Evolutionary conservation across 2,888 invertebrate species (phyloP), one percentile per base, ranked within the genome.

Genomic region (Agonopterix arenella): DNA sequence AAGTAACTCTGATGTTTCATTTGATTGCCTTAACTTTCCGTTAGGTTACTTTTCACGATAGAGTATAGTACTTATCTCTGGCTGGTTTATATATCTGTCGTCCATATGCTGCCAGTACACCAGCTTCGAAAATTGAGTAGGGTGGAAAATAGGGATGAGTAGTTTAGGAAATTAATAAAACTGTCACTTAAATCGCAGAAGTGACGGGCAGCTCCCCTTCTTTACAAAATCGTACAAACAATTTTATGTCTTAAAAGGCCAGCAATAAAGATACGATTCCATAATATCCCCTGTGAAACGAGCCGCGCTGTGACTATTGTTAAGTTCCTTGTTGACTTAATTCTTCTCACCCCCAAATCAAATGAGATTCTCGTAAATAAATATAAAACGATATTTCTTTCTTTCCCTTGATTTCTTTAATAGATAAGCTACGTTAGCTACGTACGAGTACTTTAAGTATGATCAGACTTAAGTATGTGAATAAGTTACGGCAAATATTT

Each of bases 111-210:
- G 68, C 74, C 76, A 68, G 66, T 71, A 73, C 71, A 72, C 64
- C 66, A 80, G 80, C 85, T 90, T 89, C 73, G 71, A 70, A 73
- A 73, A 73, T 73, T 64, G 73, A 73, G 68, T 70, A 70, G 85
- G 85, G 85, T 84, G 83, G 76, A 78, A 80, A 80, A 79, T 71
- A 69, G 78, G 81, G 80, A 84, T 78, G 81, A 83, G 76, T 71
- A 70, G 76, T 80, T 80, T 79, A 90, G 89, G 90, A 92, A 93
- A 93, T 93, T 93, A 93, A 93, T 93, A 93, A 93, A 93, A 92
- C 92, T 92, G 93, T 93, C 93, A 92, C 91, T 92, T 91, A 90
- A 91, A 90, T 88, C 76, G 79, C 80, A 83, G 72, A 80, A 84
- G 80, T 84, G 85, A 82, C 80, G 71, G 74, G 66, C 66, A 68